Evolutionary conservation across 2,113 vertebrate genomes (phyloP).

Genomic region (Cygnus atratus): DNA sequence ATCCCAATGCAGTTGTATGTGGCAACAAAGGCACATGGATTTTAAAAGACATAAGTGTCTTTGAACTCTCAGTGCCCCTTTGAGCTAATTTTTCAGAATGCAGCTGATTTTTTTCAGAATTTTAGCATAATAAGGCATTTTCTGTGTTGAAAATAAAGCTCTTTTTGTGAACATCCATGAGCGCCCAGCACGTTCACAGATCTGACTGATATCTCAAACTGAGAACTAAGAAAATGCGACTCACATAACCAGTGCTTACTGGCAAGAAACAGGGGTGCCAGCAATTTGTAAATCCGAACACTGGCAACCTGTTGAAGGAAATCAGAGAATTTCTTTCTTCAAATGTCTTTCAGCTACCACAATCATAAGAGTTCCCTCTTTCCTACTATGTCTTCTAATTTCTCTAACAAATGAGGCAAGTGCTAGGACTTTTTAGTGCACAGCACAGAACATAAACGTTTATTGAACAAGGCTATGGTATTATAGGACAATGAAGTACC

Average conservation of each 20-base stretch:
- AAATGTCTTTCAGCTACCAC: not conserved
- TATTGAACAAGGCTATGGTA: not conserved
- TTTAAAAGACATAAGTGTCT: not conserved
- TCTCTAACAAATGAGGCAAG: not conserved
- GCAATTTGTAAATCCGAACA: not conserved
- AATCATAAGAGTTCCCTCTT: not conserved
- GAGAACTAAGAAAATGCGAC: not conserved
- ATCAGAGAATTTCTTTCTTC: not conserved
- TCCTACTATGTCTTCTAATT: not conserved
- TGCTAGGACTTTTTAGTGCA: not conserved
- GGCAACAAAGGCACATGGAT: not conserved
- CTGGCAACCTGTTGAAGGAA: not conserved
- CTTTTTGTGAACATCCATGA: not conserved
- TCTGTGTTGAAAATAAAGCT: not conserved
- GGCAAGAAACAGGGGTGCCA: not conserved
- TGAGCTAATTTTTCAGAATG: not conserved
- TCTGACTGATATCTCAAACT: not conserved
- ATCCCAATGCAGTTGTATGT: not conserved
- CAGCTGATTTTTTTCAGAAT: not conserved
- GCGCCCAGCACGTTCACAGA: accelerated
- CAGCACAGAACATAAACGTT: not conserved
- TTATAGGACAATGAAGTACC: not conserved
- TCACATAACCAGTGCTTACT: not conserved
- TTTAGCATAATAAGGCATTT: not conserved
- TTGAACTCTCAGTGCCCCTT: not conserved